Conservation (phyloP, 2,888 invertebrate species). For the Hyalella azteca region DNA sequence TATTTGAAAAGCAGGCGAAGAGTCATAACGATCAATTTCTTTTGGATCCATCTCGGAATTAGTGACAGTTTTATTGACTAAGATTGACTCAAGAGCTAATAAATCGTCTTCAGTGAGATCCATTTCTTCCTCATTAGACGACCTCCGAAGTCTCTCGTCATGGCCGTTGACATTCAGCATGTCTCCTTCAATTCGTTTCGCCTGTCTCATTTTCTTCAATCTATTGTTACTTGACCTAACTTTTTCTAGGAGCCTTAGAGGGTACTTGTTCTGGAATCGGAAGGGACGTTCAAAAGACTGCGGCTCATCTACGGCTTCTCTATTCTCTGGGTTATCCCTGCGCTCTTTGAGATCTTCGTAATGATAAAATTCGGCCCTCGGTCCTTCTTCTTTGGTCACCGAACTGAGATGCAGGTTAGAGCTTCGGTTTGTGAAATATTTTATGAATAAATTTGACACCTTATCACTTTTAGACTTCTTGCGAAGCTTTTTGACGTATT, state of each 20-base stretch:
- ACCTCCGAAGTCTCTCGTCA: not conserved
- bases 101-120: not conserved
- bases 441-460: constrained; percentile 4
- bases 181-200: not conserved
- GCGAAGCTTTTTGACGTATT: constrained; percentile 21
- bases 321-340: not conserved
- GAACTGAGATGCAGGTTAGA: constrained; percentile 30
- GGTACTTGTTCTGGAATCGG: constrained; percentile 18
- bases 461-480: constrained; percentile 24
- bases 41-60: not conserved
- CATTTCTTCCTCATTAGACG: not conserved
- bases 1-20: no score
- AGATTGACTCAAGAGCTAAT: not conserved
- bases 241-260: not conserved
- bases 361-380: not conserved
- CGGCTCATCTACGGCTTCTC: not conserved
- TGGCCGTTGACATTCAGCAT: not conserved
- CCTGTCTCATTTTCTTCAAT: not conserved
- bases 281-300: constrained; percentile 5
- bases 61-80: not conserved
- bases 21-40: not conserved
- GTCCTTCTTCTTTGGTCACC: constrained; percentile 13
- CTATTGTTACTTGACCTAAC: not conserved
- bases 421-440: constrained; percentile 31
- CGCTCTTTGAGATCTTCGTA: not conserved